phyloP scores from a whole-genome alignment of 2,888 invertebrate genomes.

The Sphinx pinastri region DNA sequence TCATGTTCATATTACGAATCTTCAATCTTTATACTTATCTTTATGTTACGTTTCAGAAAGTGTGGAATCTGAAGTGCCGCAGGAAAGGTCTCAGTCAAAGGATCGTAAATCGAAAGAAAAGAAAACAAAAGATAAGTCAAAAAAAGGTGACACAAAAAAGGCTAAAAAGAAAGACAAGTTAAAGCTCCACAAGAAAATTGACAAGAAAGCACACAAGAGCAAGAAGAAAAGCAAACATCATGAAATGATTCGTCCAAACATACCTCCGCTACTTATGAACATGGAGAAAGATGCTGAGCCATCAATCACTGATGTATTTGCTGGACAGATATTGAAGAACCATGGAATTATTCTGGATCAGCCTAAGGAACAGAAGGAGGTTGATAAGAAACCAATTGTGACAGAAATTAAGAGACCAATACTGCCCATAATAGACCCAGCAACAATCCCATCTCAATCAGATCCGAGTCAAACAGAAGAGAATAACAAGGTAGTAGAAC shows the following conservation, averaged over 20 bases:
- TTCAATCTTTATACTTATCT: not conserved
- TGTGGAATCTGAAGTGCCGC: constrained; percentile 56
- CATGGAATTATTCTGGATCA: constrained; percentile 70
- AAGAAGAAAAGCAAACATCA: constrained; percentile 73
- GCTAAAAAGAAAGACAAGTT: constrained; percentile 72
- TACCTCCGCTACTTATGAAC: constrained; percentile 77
- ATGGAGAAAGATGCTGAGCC: constrained; percentile 78
- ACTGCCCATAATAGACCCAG: constrained; percentile 75
- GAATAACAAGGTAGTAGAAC: constrained; percentile 45
- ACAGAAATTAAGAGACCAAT: constrained; percentile 64
- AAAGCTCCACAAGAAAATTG: constrained; percentile 66
- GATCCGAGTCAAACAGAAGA: constrained; percentile 36
- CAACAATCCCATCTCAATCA: constrained; percentile 60
- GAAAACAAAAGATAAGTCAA: constrained; percentile 70
- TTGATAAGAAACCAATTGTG: constrained; percentile 56
- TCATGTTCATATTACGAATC: too few relatives aligned
- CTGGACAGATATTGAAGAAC: constrained; percentile 84
- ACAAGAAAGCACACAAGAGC: constrained; percentile 74
- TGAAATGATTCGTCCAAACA: constrained; percentile 73
- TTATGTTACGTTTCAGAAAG: constrained; percentile 48
- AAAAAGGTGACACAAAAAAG: constrained; percentile 68
- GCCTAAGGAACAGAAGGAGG: constrained; percentile 54
- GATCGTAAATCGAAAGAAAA: constrained; percentile 73
- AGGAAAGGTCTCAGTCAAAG: constrained; percentile 58
- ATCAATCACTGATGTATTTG: constrained; percentile 86